Conservation (phyloP, 2,888 invertebrate genomes). For the Tenthredo notha region DNA sequence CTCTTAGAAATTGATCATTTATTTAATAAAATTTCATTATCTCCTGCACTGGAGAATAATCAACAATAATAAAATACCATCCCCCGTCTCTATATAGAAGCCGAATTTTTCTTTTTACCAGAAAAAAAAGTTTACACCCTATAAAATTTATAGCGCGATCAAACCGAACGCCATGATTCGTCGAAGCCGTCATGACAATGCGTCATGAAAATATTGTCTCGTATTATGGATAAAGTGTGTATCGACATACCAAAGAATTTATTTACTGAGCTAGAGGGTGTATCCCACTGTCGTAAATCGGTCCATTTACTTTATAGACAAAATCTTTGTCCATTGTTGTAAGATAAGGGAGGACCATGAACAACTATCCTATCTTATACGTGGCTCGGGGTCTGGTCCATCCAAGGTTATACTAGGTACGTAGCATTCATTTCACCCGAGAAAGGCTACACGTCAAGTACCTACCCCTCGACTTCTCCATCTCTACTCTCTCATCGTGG, state of each 20-base stretch:
- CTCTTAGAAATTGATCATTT: no score
- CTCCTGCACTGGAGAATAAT: no score
- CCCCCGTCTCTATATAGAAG: no score
- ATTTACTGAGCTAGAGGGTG: constrained; percentile 63
- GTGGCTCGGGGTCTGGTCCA: not conserved
- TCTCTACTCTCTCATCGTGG: not conserved
- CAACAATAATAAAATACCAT: no score
- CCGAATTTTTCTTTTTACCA: not conserved
- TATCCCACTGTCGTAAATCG: constrained; percentile 66
- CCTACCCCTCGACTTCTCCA: not conserved
- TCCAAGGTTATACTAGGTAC: constrained; percentile 27
- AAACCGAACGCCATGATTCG: constrained; percentile 27
- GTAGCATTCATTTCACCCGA: constrained; percentile 30
- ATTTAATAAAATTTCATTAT: no score
- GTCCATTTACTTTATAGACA: constrained; percentile 71
- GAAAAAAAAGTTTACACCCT: not conserved
- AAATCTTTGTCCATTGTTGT: constrained; percentile 60
- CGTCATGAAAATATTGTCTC: constrained; percentile 52
- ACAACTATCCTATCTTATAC: not conserved
- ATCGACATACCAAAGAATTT: constrained; percentile 69
- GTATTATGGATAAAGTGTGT: constrained; percentile 54
- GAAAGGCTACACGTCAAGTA: constrained; percentile 27
- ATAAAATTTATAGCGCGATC: not conserved
- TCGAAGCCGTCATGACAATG: constrained; percentile 9
- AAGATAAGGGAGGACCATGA: not conserved